phyloP scores from a whole-genome alignment of 2,888 invertebrate genomes.

The Chelonus formosanus region DNA sequence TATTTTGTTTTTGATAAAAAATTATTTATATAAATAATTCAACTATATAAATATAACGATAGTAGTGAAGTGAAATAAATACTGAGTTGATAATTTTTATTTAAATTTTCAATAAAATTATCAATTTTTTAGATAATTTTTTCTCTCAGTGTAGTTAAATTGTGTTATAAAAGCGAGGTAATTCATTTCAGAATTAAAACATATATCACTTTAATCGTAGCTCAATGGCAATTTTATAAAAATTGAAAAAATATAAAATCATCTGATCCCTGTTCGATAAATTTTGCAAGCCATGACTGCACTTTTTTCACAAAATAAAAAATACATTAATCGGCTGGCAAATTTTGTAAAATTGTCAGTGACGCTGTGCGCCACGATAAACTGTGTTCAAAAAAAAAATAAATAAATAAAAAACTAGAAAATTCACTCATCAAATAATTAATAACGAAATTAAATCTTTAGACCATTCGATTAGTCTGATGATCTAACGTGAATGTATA shows the following conservation, averaged over 20 bases:
- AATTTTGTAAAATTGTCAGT: conserved; percentile 56
- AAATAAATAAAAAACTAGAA: conserved; percentile 36
- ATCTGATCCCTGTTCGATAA: conserved; percentile 37
- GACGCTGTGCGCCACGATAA: conserved; percentile 61
- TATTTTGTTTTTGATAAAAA: too few relatives aligned
- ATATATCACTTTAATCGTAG: conserved; percentile 54
- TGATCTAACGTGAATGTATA: too few relatives aligned
- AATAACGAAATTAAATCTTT: too few relatives aligned
- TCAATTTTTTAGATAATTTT: background rate
- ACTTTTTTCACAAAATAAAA: conserved; percentile 9
- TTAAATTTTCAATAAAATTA: background rate
- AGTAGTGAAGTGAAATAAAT: too few relatives aligned
- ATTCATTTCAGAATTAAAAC: background rate
- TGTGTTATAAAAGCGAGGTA: too few relatives aligned
- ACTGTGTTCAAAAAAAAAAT: conserved; percentile 61
- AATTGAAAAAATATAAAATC: conserved; percentile 29
- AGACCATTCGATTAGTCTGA: too few relatives aligned
- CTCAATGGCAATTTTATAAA: conserved; percentile 56
- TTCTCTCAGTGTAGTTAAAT: too few relatives aligned
- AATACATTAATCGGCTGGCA: conserved; percentile 16
- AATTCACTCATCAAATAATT: background rate
- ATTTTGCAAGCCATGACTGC: conserved; percentile 22
- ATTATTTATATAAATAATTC: too few relatives aligned
- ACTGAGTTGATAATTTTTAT: background rate
- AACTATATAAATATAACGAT: too few relatives aligned